phyloP scores from a whole-genome alignment of 2,888 invertebrate genomes.

The Tetropium fuscum region DNA sequence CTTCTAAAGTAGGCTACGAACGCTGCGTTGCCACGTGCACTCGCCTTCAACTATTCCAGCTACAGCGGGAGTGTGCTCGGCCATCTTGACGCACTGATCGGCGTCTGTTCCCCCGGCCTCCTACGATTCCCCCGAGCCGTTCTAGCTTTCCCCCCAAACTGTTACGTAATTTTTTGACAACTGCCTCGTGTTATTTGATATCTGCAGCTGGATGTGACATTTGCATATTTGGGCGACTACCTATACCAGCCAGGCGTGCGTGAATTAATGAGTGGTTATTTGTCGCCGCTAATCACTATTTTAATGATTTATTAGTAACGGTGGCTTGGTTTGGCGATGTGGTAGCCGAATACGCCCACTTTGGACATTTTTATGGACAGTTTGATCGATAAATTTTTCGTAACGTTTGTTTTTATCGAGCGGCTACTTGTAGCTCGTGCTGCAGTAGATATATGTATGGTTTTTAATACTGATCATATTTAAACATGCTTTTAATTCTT shows the following conservation, averaged over 20 bases:
- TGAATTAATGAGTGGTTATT: constrained; percentile 7
- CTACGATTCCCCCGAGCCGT: constrained; percentile 8
- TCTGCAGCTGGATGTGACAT: constrained; percentile 56
- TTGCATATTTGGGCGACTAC: constrained; percentile 58
- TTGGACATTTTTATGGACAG: constrained; percentile 19
- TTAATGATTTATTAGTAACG: constrained; percentile 21
- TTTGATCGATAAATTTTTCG: constrained; percentile 21
- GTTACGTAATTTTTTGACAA: too few species aligned
- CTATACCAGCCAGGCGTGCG: constrained; percentile 20
- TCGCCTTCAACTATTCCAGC: constrained; percentile 28
- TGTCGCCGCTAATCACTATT: constrained; percentile 13
- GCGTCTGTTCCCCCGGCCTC: constrained; percentile 10
- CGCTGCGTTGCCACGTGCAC: constrained; percentile 44
- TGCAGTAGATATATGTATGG: too few species aligned
- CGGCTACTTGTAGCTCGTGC: too few species aligned
- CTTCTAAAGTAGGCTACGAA: constrained; percentile 43
- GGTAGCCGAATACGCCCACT: constrained; percentile 21
- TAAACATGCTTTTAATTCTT: too few species aligned
- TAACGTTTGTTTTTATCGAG: constrained; percentile 8
- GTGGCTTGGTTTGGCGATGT: constrained; percentile 13
- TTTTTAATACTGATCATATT: too few species aligned
- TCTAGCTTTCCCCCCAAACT: too few species aligned
- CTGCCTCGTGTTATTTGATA: constrained; percentile 58
- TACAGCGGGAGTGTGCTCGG: constrained; percentile 29
- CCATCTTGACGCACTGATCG: constrained; percentile 27